Base-by-base conservation (phyloP, 2,888 invertebrate species). In the Acanthoscelides obtectus region DNA sequence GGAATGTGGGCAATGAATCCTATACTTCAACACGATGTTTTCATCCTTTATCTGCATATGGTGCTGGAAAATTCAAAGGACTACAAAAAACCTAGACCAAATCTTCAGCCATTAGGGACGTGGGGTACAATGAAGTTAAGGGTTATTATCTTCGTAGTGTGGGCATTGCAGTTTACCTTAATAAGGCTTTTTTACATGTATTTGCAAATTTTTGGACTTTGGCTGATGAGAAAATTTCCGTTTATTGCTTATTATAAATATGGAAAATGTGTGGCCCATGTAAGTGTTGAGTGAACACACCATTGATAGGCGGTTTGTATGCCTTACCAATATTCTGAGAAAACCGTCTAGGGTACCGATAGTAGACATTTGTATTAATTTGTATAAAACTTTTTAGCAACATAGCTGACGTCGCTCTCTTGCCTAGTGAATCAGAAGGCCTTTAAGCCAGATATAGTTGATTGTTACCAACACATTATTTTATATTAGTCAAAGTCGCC, bases 1-100 rank as follows among this genome's bases (percentile, higher is more conserved):
- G 93, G 93, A 0, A 84, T 94, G 81, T 92, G 91, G 91, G 88
- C 88, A 2, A 85, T 92, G 66, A 90, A 91, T 82, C 92, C 92
- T 0, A 83, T 87, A 63, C 85, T 93, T 0, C 85, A 92, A 5
- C 86, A 90, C 0, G 83, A 87, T 5, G 87, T 89, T 0, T 89
- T 90, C 79, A 80, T 91, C 19, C 89, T 87, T 79, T 81, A 80
- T 68, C 70, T 82, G 22, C 72, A 80, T 67, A 77, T 76, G 69
- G 69, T 78, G 19, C 22, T 80, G 70, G 73, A 76, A 27, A 72
- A 75, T 22, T 69, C 72, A 2, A 72, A 72, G 20, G 72, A 74
- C n/a, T 70, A 70, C 66, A 75, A 77, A 27, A 73, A 22, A 64
- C 12, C 63, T 20, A 45, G 25, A 12, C 21, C 22, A 8, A 64